A percentile compares a stretch with the other conserved stretches of the same genome.
phyloP scores from a whole-genome alignment of 2,113 vertebrate genomes.

The Dicaeum eximium region DNA sequence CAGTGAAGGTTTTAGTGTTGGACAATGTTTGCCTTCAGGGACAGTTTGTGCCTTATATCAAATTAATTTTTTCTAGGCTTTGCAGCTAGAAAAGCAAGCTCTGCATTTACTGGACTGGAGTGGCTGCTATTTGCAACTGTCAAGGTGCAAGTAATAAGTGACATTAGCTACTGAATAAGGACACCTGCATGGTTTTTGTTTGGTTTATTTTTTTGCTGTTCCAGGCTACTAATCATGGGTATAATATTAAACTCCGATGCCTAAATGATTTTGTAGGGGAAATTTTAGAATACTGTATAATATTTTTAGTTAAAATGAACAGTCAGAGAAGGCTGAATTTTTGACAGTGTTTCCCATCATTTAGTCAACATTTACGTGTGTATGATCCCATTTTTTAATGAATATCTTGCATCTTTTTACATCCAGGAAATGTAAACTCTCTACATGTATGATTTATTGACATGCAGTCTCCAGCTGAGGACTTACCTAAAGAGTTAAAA shows the following conservation, averaged over 20 bases:
- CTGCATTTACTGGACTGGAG: neutral
- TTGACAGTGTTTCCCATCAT: neutral
- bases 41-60: slow-evolving; percentile 30
- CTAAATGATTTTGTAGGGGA: neutral
- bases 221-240: neutral
- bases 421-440: neutral
- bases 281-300: neutral
- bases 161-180: neutral
- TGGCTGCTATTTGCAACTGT: slow-evolving; percentile 32
- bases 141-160: slow-evolving; percentile 17
- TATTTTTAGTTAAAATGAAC: neutral
- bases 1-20: slow-evolving; percentile 27
- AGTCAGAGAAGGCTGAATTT: neutral
- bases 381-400: neutral
- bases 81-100: slow-evolving; percentile 17
- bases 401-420: neutral
- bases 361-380: neutral
- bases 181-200: neutral
- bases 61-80: slow-evolving; percentile 28
- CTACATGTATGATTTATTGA: neutral
- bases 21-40: slow-evolving; percentile 33
- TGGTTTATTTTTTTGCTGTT: neutral
- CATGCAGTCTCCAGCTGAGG: neutral
- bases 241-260: neutral
- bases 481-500: neutral